These are phyloP conservation scores for Ellobius talpinus DNA, from an alignment of 2,113 vertebrate species.

Conservation along the genomic window DNA sequence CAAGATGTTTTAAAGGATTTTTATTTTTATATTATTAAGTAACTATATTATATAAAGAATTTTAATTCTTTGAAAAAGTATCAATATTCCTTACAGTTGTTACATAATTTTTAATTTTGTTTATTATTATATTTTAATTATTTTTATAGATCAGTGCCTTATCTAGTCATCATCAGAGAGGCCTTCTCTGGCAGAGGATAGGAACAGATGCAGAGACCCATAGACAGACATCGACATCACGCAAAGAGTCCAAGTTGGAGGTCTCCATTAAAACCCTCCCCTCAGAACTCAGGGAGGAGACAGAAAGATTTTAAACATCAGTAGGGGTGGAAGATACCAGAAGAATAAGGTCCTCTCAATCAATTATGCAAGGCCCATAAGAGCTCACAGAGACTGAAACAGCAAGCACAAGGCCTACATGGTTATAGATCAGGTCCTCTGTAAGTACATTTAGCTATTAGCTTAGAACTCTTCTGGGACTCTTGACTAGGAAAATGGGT, in stretches of 20 bases:
- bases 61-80: constrained; percentile 16
- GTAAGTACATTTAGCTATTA: rapidly evolving
- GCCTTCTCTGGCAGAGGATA: not conserved
- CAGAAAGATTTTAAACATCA: not conserved
- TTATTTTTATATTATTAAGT: not conserved
- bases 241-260: not conserved
- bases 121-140: not conserved
- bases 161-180: not conserved
- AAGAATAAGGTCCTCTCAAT: not conserved
- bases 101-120: not conserved
- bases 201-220: not conserved
- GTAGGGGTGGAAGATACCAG: not conserved
- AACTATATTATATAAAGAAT: not conserved
- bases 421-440: not conserved
- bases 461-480: not conserved
- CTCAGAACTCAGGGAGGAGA: not conserved
- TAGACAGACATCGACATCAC: not conserved
- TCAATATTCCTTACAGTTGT: not conserved
- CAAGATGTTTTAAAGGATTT: not conserved
- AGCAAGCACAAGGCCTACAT: not conserved
- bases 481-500: not conserved
- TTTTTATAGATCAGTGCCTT: not conserved
- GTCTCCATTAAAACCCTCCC: not conserved
- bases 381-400: not conserved
- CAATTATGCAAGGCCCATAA: not conserved